Percentiles rank a stretch among this genome's conserved stretches.
These are phyloP conservation scores for Pygmarrhopalites habei DNA, from an alignment of 1,140 invertebrate genomes.

Conservation along the genomic window DNA sequence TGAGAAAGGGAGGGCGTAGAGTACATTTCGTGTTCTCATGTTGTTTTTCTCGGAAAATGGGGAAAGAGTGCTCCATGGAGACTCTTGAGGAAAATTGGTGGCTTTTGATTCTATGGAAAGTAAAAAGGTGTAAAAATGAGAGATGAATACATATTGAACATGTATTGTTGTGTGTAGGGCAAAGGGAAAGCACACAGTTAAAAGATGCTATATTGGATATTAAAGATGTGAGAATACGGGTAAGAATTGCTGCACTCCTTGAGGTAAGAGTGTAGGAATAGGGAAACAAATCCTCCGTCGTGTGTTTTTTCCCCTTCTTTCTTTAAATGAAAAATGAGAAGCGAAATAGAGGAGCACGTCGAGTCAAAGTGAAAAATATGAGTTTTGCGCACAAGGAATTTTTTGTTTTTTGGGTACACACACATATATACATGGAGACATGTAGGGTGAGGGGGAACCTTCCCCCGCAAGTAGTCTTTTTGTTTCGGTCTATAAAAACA, in stretches of 20 bases:
- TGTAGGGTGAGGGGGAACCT: background rate
- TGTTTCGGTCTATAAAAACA: constrained; percentile 10
- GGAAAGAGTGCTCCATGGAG: too few species aligned
- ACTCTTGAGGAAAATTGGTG: too few species aligned
- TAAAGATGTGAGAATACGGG: background rate
- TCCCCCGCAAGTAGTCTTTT: background rate
- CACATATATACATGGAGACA: background rate
- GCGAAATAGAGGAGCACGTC: constrained; percentile 27
- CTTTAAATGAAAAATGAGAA: constrained; percentile 25
- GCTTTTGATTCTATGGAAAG: too few species aligned
- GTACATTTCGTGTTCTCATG: too few species aligned
- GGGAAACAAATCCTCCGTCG: background rate
- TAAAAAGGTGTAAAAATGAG: too few species aligned
- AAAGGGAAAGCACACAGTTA: too few species aligned
- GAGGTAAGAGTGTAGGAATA: background rate
- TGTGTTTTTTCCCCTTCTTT: background rate
- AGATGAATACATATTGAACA: too few species aligned
- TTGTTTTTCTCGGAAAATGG: too few species aligned
- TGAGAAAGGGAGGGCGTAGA: too few species aligned
- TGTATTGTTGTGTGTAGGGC: background rate
- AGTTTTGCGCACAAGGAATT: constrained; percentile 26
- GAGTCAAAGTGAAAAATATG: constrained; percentile 24
- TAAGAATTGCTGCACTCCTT: background rate
- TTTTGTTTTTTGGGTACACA: constrained; percentile 1
- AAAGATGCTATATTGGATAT: background rate